Percentiles rank a stretch among this genome's conserved stretches.
These are phyloP conservation scores for Campylomormyrus tamandua DNA, from an alignment of 2,113 vertebrate genomes.

Conservation along the genomic window DNA sequence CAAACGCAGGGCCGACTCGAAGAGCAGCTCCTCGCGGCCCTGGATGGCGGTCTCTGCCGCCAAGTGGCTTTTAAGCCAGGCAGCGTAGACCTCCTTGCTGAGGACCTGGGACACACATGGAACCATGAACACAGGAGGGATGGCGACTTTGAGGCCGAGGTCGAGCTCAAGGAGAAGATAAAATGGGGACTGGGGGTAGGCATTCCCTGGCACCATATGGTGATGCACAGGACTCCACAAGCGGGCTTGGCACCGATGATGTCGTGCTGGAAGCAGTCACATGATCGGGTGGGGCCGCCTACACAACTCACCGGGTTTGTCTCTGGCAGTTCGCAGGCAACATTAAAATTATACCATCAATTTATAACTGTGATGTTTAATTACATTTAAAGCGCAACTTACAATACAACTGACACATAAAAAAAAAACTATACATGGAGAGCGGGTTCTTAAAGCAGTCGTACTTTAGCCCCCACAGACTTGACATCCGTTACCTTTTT, in stretches of 20 bases:
- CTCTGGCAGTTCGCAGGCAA: background rate
- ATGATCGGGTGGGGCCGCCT: conserved; percentile 29
- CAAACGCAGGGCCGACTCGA: conserved; percentile 78
- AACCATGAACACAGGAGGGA: background rate
- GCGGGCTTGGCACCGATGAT: conserved; percentile 46
- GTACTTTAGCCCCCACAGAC: no score
- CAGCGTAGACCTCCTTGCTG: conserved; percentile 84
- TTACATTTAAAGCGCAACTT: background rate
- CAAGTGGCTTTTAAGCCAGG: conserved; percentile 83
- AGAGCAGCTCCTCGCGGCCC: conserved; percentile 83
- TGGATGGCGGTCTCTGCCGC: conserved; percentile 86
- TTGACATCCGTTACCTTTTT: conserved; percentile 72
- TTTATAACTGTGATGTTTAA: background rate
- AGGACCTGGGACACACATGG: conserved; percentile 62
- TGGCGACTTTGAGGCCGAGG: background rate
- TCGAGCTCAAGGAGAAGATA: background rate
- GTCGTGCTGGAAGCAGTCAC: conserved; percentile 32
- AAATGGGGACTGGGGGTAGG: conserved; percentile 24
- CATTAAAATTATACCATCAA: background rate
- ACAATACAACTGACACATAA: background rate
- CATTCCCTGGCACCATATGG: conserved; percentile 32
- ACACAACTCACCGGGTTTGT: background rate
- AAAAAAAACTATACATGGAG: background rate
- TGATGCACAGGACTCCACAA: conserved; percentile 34
- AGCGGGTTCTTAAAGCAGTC: background rate